phyloP scores from a whole-genome alignment of 2,888 invertebrate genomes.

The Sussaba pulchella region DNA sequence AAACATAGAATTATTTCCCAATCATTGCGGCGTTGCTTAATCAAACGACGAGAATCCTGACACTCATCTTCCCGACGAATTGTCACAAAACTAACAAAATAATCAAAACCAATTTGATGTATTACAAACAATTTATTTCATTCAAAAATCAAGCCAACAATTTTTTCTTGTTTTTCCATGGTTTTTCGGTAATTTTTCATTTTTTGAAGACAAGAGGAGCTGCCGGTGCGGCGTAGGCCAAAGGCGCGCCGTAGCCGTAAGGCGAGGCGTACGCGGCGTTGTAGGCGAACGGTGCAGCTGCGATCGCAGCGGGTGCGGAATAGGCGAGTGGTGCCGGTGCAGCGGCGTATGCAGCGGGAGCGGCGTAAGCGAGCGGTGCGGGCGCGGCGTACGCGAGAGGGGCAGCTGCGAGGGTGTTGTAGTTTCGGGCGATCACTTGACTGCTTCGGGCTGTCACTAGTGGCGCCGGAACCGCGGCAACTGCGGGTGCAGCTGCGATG shows the following conservation, averaged over 20 bases:
- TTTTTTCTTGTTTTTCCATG: constrained; percentile 1
- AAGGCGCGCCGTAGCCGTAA: constrained; percentile 77
- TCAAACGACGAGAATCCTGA: no score
- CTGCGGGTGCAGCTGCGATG: constrained; percentile 73
- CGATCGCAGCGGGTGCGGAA: constrained; percentile 66
- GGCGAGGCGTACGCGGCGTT: constrained; percentile 76
- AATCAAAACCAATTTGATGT: constrained; percentile 3
- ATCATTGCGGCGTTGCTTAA: no score
- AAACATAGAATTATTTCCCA: no score
- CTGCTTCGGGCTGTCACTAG: constrained; percentile 89
- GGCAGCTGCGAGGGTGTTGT: constrained; percentile 86
- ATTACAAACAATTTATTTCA: constrained; percentile 63
- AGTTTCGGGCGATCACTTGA: constrained; percentile 88
- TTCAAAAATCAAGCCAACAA: constrained; percentile 55
- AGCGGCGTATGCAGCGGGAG: constrained; percentile 78
- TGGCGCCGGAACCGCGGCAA: constrained; percentile 82
- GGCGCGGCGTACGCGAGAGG: constrained; percentile 85
- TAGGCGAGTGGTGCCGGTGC: constrained; percentile 76
- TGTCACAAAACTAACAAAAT: background rate
- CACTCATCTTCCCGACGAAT: no score
- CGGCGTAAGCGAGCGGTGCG: constrained; percentile 84
- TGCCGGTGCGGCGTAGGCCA: constrained; percentile 75
- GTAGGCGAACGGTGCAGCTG: constrained; percentile 75
- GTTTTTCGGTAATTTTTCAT: constrained; percentile 41
- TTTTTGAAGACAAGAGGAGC: constrained; percentile 70